Evolutionary conservation across 2,797 vertebrate genomes (phyloP).

Genomic region (Pelobates cultripes): DNA sequence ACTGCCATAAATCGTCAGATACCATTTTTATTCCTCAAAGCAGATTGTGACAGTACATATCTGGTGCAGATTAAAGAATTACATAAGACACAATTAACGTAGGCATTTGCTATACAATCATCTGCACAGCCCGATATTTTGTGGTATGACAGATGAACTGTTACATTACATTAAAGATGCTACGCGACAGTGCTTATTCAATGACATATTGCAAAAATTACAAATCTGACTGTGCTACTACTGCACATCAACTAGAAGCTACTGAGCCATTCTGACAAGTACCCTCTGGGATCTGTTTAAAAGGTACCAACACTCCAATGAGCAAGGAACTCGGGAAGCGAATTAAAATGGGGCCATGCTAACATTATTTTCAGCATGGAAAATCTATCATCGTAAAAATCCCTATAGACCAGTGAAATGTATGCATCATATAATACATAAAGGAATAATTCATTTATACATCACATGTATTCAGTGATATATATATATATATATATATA

Average conservation of each 20-base stretch:
- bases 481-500: no score
- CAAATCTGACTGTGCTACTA: conserved; percentile 46
- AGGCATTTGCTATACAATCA: background rate
- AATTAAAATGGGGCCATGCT: conserved; percentile 43
- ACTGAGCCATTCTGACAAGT: conserved; percentile 47
- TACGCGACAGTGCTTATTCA: conserved; percentile 40
- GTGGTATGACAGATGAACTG: conserved; percentile 13
- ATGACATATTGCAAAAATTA: conserved; percentile 45
- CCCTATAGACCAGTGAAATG: conserved; percentile 14
- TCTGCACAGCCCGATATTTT: background rate
- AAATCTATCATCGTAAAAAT: conserved; percentile 42
- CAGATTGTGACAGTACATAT: background rate
- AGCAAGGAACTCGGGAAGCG: conserved; percentile 41
- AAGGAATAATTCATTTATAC: background rate
- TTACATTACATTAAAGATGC: conserved; percentile 34
- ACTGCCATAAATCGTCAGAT: no score
- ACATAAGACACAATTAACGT: background rate
- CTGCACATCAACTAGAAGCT: conserved; percentile 30
- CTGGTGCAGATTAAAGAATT: background rate
- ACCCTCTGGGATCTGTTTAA: conserved; percentile 50
- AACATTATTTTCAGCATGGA: conserved; percentile 38
- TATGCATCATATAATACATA: conserved; percentile 6
- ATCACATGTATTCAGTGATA: no score
- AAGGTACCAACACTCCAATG: conserved; percentile 49
- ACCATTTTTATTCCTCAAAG: background rate